Evolutionary conservation across 2,888 invertebrate genomes (phyloP), one percentile per base, ranked within the genome.

Genomic region (Cosmopolites sordidus): DNA sequence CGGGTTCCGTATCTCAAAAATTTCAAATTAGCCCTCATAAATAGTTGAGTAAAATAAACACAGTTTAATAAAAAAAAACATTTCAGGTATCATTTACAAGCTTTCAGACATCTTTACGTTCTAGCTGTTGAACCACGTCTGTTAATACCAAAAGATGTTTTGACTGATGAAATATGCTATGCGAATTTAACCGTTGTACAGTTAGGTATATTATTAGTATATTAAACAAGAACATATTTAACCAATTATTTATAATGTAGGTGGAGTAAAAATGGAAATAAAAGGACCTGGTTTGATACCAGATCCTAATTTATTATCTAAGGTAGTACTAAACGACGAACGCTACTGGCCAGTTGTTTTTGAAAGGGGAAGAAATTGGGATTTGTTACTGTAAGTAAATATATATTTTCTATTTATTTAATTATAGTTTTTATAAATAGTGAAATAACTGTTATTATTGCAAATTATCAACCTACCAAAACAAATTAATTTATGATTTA

Each of bases 91-190:
- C 98, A 99, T 72, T 78, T 99, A 50, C 98, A 99, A 81, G 97
- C 98, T 0, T 87, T 99, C 67, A 80, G 98, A 1, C 98, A 99
- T 74, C 78, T 99, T 16, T 99, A 98, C 73, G 95, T 96, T 0
- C 72, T 99, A 59, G 97, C 98, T 0, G 88, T 89, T 0, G 94
- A 98, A 69, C 90, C 93, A 0, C 78, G 98, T 9, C 76, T 98
- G 9, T 78, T 99, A 46, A 77, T 96, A 48, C 94, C 97, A 0
- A 80, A 88, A 18, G 94, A 96, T 68, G 83, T 94, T 9, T 84
- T 83, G 67, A 86, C 86, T 1, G 84, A 87, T 16, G 83, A 85
- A 61, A 79, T 88, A 30, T 92, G 93, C 67, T 90, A 92, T 62
- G 91, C 89, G 1, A 86, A 89, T 56, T 78, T 96, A 55, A 80